Evolutionary conservation across 2,888 invertebrate species (phyloP), one percentile per base, ranked within the genome.

Genomic region (Caenorhabditis imperialis): DNA sequence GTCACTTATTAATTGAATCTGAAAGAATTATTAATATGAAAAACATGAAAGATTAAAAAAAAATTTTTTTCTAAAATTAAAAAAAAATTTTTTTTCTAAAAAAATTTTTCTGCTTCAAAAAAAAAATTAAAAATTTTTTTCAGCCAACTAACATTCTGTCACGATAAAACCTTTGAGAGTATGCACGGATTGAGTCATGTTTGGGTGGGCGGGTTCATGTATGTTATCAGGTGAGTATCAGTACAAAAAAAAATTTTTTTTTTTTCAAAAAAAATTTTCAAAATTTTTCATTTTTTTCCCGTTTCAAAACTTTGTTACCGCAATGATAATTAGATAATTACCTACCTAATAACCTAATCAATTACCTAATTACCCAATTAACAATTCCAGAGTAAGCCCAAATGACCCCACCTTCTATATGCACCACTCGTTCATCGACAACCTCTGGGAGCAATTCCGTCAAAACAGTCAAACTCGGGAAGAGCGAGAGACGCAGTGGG

Each of bases 161-260:
- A 86, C 61, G 86, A 86, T 75, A 86, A 87, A 63, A 86, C 85
- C 1, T 87, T 87, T 53, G 87, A 87, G 45, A 82, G 83, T 20
- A 86, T 87, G 79, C 86, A 86, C 54, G 86, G 86, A 7, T 63
- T 81, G 45, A 84, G 84, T 38, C 87, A 87, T 50, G 85, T 87
- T n/a, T 87, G 86, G 86, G 87, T 87, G 38, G 87, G 87, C 14
- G 87, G 87, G 38, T 87, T 87, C 73, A 87, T 87, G 87, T 87
- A 84, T 63, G 86, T 87, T 48, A 87, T 87, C 48, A 77, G 86
- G 84, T 85, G 12, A 61, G 72, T 37, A 72, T 14, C 12, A 42
- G n/a, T 25, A 0, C 6, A 25, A 12, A 45, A 14, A 7, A 18
- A n/a, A n/a, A n/a, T n/a, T n/a, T n/a, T n/a, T n/a, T n/a, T n/a